Evolutionary conservation across 2,888 invertebrate genomes (phyloP).

Genomic region (Metallyticus violacea): DNA sequence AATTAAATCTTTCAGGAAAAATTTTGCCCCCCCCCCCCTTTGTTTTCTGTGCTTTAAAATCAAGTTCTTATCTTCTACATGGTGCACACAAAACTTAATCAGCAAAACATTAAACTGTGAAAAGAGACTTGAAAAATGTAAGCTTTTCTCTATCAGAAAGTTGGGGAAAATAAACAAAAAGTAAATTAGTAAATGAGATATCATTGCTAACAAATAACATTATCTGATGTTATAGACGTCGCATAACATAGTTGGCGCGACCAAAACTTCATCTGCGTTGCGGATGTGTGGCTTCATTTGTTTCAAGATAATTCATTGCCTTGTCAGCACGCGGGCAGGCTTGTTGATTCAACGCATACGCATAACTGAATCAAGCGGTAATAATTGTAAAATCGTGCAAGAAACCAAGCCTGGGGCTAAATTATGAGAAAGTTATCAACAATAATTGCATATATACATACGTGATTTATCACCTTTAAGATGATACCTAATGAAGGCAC

Average conservation of each 20-base stretch:
- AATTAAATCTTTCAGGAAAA: too few relatives aligned
- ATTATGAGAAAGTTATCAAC: not conserved
- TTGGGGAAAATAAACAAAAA: too few relatives aligned
- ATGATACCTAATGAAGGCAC: not conserved
- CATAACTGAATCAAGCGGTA: not conserved
- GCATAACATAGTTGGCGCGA: not conserved
- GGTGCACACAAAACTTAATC: too few relatives aligned
- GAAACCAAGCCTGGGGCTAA: not conserved
- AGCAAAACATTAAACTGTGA: too few relatives aligned
- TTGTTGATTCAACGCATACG: not conserved
- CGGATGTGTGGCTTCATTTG: not conserved
- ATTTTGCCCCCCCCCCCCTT: too few relatives aligned
- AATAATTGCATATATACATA: not conserved
- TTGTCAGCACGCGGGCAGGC: not conserved
- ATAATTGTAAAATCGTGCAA: not conserved
- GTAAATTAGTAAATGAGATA: too few relatives aligned
- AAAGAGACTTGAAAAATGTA: too few relatives aligned
- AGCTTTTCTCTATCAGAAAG: too few relatives aligned
- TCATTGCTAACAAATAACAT: too few relatives aligned
- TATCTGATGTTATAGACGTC: not conserved
- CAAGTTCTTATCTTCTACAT: too few relatives aligned
- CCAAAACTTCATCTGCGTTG: not conserved
- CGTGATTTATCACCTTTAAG: not conserved
- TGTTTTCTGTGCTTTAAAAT: too few relatives aligned
- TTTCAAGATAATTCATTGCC: not conserved